A percentile compares a stretch with the other conserved stretches of the same genome.
These are phyloP conservation scores for Scolopax bukidnonensis DNA, from an alignment of 2,797 vertebrate genomes.

Conservation along the genomic window DNA sequence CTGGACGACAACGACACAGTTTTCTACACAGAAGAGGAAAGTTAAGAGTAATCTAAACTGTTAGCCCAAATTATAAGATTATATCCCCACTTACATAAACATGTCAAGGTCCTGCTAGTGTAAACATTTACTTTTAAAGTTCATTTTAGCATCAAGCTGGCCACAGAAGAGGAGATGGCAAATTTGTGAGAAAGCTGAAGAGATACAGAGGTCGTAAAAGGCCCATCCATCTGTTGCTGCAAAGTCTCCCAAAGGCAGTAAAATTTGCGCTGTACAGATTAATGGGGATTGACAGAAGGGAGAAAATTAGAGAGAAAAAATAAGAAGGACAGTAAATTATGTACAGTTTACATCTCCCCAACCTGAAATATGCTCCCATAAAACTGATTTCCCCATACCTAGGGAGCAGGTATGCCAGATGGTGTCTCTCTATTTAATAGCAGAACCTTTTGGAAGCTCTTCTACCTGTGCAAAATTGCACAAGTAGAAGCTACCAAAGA, in stretches of 20 bases:
- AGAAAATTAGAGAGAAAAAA: constrained; percentile 33
- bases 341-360: background rate
- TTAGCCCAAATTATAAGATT: constrained; percentile 65
- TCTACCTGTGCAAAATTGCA: constrained; percentile 16
- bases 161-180: background rate
- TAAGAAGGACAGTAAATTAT: constrained; percentile 11
- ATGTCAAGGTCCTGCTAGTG: constrained; percentile 10
- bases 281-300: constrained; percentile 4
- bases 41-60: constrained; percentile 65
- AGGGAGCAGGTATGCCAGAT: background rate
- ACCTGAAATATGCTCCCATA: constrained; percentile 11
- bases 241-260: constrained; percentile 19
- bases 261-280: background rate
- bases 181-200: constrained; percentile 1
- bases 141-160: constrained; percentile 12
- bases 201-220: background rate
- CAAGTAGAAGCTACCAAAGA: constrained; percentile 36
- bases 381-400: background rate
- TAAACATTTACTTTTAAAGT: constrained; percentile 64
- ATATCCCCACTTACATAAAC: constrained; percentile 42
- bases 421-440: constrained; percentile 24
- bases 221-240: constrained; percentile 6
- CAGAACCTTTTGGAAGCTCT: background rate
- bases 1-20: constrained; percentile 78
- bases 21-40: constrained; percentile 78